phyloP scores from a whole-genome alignment of 2,113 vertebrate genomes.

The Notarius lentiginosus region DNA sequence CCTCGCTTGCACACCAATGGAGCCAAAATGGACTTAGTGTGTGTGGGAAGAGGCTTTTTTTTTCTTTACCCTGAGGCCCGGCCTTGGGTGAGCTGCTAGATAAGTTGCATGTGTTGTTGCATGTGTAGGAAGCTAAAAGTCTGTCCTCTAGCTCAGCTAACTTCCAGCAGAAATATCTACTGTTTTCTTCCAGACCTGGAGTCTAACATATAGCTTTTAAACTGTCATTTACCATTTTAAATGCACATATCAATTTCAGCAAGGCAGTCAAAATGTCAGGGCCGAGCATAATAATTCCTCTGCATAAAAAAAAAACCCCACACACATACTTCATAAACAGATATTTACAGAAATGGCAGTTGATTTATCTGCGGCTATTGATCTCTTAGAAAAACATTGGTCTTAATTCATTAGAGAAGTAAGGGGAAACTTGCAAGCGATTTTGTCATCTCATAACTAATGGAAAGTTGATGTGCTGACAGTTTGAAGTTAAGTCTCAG shows the following conservation, averaged over 20 bases:
- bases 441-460: conserved; percentile 20
- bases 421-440: conserved; percentile 15
- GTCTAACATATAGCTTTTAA: conserved; percentile 68
- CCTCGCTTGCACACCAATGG: not conserved
- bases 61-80: not conserved
- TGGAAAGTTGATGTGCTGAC: conserved; percentile 5
- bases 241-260: conserved; percentile 68
- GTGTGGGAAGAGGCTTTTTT: conserved; percentile 3
- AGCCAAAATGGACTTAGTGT: conserved; percentile 10
- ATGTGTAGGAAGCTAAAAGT: conserved; percentile 11
- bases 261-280: conserved; percentile 60
- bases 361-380: conserved; percentile 71
- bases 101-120: conserved; percentile 29
- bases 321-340: conserved; percentile 61
- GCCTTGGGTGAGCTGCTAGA: conserved; percentile 18
- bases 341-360: conserved; percentile 59
- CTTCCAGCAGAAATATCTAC: conserved; percentile 6
- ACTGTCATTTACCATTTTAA: conserved; percentile 71
- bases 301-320: conserved; percentile 41
- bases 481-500: conserved; percentile 10
- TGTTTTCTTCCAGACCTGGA: conserved; percentile 60
- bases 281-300: conserved; percentile 42
- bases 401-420: conserved; percentile 22
- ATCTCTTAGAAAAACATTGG: conserved; percentile 60
- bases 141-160: not conserved